Base-by-base conservation (phyloP, 1,140 invertebrate species). In the Trissolcus basalis region DNA sequence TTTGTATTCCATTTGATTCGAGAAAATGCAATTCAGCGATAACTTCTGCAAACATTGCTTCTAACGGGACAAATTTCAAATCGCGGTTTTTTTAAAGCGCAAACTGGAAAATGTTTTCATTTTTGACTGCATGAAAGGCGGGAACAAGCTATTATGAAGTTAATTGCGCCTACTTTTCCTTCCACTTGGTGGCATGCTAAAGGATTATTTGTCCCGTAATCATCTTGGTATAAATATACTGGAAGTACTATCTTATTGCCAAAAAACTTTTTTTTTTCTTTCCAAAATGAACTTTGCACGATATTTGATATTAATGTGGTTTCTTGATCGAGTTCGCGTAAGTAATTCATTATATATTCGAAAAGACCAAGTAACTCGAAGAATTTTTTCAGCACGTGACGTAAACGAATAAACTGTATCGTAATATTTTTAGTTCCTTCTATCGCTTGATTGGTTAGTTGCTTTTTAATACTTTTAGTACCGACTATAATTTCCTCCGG, bases 311-410 rank as follows among this genome's bases (percentile, higher is more conserved):
- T 44, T 27, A 44, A 55, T 12, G 1, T 5, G 35, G 4, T 19
- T 44, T 55, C 39, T 44, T 55, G 35, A 14, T 44, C 53, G 13
- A 55, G 53, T 55, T 55, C 39, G 5, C 14, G 7, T 5, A 27
- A 7, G 33, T 55, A 55, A n/a, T 43, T 12, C 16, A 43, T 55
- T 55, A 55, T 55, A 27, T 12, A 10, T 44, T 55, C 53, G 13
- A 55, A 55, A 36, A 55, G n/a, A 11, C 53, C 53, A 10, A 41
- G 53, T 27, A 55, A 44, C n/a, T 55, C 53, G n/a, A 55, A 55
- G n/a, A 55, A 55, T n/a, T 13, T n/a, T 55, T 55, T 43, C 10
- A 55, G 35, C 14, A 44, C 15, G 6, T 39, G 19, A 9, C 53
- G 53, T 4, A 55, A 15, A 10, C 32, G 53, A 27, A 55, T 55